Conservation (phyloP, 2,113 vertebrate genomes). For the Centropristis striata region DNA sequence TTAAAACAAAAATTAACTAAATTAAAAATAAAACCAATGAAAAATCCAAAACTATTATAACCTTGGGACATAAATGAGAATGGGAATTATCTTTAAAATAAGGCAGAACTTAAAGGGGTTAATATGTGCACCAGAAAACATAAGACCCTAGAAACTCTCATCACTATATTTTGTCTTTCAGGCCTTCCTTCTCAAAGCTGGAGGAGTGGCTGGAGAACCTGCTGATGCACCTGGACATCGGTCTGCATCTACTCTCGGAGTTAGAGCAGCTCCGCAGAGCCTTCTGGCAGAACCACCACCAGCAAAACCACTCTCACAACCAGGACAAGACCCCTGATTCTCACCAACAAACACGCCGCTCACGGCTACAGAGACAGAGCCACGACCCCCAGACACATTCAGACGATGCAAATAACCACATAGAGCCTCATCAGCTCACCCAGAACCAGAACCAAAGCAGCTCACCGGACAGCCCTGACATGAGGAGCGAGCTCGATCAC, state of each 20-base stretch:
- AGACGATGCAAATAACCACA: conserved; percentile 26
- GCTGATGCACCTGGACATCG: conserved; percentile 91
- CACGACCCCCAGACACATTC: not conserved
- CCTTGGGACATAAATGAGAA: too few species aligned
- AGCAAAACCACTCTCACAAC: conserved; percentile 67
- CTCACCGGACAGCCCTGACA: not conserved
- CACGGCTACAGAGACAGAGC: not conserved
- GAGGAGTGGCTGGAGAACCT: conserved; percentile 94
- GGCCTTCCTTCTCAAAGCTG: conserved; percentile 89
- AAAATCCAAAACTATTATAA: too few species aligned
- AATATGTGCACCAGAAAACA: too few species aligned
- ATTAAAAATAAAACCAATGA: too few species aligned
- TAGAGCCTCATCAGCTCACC: not conserved
- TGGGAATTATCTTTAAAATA: too few species aligned
- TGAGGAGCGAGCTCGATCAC: conserved; percentile 3
- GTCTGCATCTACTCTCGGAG: conserved; percentile 90
- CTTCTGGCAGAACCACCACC: conserved; percentile 88
- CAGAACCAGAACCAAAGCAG: conserved; percentile 7
- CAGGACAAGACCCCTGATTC: conserved; percentile 50
- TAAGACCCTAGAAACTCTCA: too few species aligned
- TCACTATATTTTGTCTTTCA: conserved; percentile 36
- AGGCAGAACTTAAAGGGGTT: too few species aligned
- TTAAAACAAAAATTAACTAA: too few species aligned
- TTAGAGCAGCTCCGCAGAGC: conserved; percentile 88
- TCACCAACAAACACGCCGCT: conserved; percentile 48